Evolutionary conservation across 30 jellyfish, hydroid and myxozoan species (phyloP).

Genomic region (Hydractinia symbiolongicarpus): DNA sequence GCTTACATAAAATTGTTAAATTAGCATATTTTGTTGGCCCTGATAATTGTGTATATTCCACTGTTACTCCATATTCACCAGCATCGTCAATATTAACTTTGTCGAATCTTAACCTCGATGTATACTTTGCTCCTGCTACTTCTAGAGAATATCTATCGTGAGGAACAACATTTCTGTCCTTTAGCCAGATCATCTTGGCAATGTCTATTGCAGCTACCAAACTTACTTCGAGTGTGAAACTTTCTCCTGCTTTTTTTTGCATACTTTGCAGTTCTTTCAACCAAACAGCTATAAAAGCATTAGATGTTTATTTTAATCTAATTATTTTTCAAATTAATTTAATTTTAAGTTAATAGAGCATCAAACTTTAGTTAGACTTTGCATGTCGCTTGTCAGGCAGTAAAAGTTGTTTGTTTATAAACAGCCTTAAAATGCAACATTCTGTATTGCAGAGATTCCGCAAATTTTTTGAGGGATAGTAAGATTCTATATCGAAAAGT

Average conservation of each 20-base stretch:
- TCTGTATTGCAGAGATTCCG: too few species aligned
- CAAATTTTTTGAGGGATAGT: too few species aligned
- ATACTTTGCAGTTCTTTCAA: not conserved
- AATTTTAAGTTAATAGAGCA: too few species aligned
- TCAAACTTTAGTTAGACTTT: too few species aligned
- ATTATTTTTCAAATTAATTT: too few species aligned
- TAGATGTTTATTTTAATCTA: too few species aligned
- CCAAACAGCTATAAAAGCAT: constrained; percentile 17
- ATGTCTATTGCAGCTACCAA: not conserved
- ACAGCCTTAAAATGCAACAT: too few species aligned
- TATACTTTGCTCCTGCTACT: constrained; percentile 21
- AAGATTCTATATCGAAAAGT: too few species aligned
- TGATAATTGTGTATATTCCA: not conserved
- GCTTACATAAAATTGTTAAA: too few species aligned
- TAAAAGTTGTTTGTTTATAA: too few species aligned
- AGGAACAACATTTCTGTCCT: constrained; percentile 7
- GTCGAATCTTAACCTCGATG: constrained; percentile 12
- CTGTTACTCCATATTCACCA: constrained; percentile 25
- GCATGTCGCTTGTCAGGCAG: too few species aligned
- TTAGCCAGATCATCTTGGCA: constrained; percentile 14
- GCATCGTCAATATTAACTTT: constrained; percentile 20
- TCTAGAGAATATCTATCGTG: not conserved
- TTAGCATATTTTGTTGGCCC: too few species aligned
- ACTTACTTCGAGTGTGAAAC: not conserved
- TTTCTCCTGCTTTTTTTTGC: not conserved